Base-by-base conservation (phyloP, 2,888 invertebrate species). In the Hedychridium roseum region DNA sequence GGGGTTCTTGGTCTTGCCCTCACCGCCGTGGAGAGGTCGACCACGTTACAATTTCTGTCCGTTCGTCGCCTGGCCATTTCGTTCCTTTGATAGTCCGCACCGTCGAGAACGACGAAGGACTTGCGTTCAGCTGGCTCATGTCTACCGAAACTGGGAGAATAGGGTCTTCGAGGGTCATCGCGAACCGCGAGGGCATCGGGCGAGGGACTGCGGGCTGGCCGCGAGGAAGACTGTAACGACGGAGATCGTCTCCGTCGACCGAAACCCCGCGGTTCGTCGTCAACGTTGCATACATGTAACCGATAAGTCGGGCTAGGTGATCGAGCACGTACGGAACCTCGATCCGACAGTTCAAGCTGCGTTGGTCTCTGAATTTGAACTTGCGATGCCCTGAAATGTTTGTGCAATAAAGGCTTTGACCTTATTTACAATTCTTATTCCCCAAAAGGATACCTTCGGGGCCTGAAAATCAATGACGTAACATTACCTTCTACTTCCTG, bases 291-390 rank as follows among this genome's bases (percentile, higher is more conserved):
- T 2, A 80, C 79, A 41, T 79, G 79, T 12, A 80, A 68, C 16
- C 78, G 73, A 53, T 77, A 80, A 7, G 73, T 68, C 9, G 79
- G 66, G 74, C 80, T 71, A 68, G 78, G 68, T 62, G 82, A 74
- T 72, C 81, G 57, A 66, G 75, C 66, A 70, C 79, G 65, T 16
- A 60, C 28, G 11, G 37, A 28, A 2, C 58, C 50, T 20, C 55
- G 60, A 35, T 65, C 65, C 31, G 47, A 40, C 12, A 52, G 27
- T 2, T 71, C 70, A 20, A 64, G 39, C 17, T 68, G 62, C 18
- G 57, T 57, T 20, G 68, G 59, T 26, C 64, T 61, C 34, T 57
- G 64, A 11, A 47, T 36, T 27, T 66, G 60, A 9, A 46, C 46
- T 44, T 67, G 62, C 4, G 70, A 69, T 5, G 60, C 42, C 49